These are phyloP conservation scores for Gorsachius goisagi DNA, from an alignment of 2,113 vertebrate genomes.

Conservation along the genomic window DNA sequence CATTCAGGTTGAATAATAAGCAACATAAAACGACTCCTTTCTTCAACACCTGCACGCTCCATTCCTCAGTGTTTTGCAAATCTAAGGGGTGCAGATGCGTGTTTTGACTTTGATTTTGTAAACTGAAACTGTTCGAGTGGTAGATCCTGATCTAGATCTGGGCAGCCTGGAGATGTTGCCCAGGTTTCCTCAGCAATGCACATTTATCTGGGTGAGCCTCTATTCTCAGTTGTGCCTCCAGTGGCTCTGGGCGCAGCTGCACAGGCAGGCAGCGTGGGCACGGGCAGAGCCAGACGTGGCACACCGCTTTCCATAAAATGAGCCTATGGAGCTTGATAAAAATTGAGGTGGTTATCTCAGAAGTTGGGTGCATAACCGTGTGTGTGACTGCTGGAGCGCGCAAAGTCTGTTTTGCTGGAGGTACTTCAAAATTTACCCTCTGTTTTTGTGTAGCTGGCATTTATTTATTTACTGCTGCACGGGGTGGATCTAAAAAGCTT, in stretches of 20 bases:
- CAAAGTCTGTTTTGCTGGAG: not conserved
- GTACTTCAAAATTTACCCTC: not conserved
- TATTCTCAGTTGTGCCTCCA: not conserved
- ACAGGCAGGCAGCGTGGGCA: not conserved
- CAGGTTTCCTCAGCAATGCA: not conserved
- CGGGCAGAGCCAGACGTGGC: not conserved
- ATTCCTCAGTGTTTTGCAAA: not conserved
- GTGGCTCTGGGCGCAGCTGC: not conserved
- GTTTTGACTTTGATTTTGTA: not conserved
- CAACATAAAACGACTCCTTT: not conserved
- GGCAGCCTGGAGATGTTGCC: not conserved
- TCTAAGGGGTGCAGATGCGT: not conserved
- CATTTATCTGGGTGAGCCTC: not conserved
- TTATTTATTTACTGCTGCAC: not conserved
- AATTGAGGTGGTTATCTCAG: not conserved
- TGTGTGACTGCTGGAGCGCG: not conserved
- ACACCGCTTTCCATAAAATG: not conserved
- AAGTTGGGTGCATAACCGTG: rapidly evolving
- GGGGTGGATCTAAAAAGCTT: not conserved
- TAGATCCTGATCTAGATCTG: not conserved
- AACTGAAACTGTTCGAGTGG: not conserved
- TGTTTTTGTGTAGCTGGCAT: not conserved
- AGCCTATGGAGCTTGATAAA: not conserved
- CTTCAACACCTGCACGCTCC: not conserved
- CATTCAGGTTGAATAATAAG: not conserved